Conservation (phyloP, 1,140 invertebrate genomes). For the Mycetomoellerius zeteki region DNA sequence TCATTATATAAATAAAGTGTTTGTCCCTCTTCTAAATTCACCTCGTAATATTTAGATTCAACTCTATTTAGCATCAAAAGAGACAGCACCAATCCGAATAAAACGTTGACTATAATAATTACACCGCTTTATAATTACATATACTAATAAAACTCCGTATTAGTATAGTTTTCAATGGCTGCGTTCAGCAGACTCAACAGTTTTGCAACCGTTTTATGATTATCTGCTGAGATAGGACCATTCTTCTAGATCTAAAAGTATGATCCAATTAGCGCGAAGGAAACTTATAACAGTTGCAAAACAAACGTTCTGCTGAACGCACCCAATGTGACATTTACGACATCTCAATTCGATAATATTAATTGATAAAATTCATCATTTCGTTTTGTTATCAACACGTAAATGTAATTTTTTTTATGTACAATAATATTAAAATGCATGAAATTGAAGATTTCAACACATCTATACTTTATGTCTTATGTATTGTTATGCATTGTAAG, state of each 20-base stretch:
- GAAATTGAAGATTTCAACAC: background rate
- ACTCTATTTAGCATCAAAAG: background rate
- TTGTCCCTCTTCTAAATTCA: slow-evolving; percentile 74
- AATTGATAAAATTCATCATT: background rate
- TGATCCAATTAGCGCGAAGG: too few species aligned
- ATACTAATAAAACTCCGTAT: background rate
- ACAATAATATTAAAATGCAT: background rate
- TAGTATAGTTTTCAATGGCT: background rate
- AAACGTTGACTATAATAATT: slow-evolving; percentile 30
- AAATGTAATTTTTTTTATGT: background rate
- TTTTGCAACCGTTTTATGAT: too few species aligned
- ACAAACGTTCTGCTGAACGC: too few species aligned
- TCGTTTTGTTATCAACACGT: background rate
- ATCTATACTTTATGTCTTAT: background rate
- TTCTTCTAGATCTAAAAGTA: too few species aligned
- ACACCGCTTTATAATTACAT: background rate
- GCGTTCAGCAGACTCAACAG: too few species aligned
- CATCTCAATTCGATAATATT: background rate
- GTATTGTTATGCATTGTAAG: background rate
- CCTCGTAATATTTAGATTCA: slow-evolving; percentile 67
- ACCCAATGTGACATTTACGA: background rate
- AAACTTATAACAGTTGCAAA: too few species aligned
- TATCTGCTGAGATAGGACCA: too few species aligned
- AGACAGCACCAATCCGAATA: slow-evolving; percentile 4
- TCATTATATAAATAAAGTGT: slow-evolving; percentile 86